phyloP scores from a whole-genome alignment of 2,888 invertebrate species.

The Mesopsocus fuscifrons region DNA sequence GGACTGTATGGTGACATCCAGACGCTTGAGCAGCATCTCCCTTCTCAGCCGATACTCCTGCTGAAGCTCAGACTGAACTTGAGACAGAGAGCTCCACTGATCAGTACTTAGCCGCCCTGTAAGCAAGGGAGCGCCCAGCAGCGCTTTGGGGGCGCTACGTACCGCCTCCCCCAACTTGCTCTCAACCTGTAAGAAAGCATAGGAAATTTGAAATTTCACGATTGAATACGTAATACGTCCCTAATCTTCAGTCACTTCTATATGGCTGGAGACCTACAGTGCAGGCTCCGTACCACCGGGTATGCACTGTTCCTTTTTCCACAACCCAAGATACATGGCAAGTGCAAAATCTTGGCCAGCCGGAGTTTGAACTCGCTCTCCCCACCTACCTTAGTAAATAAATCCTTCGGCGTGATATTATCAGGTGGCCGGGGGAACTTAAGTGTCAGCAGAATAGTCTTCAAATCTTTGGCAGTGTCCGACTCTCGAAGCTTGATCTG shows the following conservation, averaged over 20 bases:
- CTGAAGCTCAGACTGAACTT: slow-evolving; percentile 48
- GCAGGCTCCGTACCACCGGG: too few relatives aligned
- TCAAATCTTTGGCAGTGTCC: slow-evolving; percentile 57
- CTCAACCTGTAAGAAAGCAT: not conserved
- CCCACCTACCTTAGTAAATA: slow-evolving; percentile 67
- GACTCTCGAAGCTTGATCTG: slow-evolving; percentile 59
- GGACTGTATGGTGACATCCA: slow-evolving; percentile 93
- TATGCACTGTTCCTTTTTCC: too few relatives aligned
- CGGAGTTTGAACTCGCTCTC: too few relatives aligned
- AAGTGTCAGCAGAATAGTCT: slow-evolving; percentile 56
- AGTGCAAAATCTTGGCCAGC: too few relatives aligned
- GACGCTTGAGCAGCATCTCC: slow-evolving; percentile 70
- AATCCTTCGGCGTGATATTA: slow-evolving; percentile 50
- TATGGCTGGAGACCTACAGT: too few relatives aligned
- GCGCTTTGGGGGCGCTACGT: slow-evolving; percentile 30
- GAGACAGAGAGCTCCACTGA: slow-evolving; percentile 64
- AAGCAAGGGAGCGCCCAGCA: slow-evolving; percentile 61
- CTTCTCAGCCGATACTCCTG: slow-evolving; percentile 67
- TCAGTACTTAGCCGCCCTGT: slow-evolving; percentile 46
- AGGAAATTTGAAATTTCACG: too few relatives aligned
- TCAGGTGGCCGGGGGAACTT: slow-evolving; percentile 76
- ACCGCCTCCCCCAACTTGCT: not conserved
- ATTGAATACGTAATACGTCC: too few relatives aligned
- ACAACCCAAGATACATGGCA: too few relatives aligned
- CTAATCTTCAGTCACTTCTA: too few relatives aligned